Conservation (phyloP, 1,140 invertebrate species). For the Ceratoteleas bidentatus region DNA sequence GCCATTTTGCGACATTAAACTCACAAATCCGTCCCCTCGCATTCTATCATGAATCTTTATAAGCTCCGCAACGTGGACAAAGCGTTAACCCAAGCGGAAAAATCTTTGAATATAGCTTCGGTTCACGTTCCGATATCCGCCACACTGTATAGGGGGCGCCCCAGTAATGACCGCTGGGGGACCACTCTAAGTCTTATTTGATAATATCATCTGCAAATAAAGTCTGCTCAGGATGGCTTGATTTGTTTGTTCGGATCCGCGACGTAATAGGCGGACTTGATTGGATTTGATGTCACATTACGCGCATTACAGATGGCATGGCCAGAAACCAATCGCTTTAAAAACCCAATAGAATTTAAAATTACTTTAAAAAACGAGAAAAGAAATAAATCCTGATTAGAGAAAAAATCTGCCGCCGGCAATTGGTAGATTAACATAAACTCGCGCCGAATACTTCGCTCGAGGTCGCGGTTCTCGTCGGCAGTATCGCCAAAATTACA, state of each 20-base stretch:
- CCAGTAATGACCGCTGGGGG: slow-evolving; percentile 40
- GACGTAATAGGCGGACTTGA: slow-evolving; percentile 21
- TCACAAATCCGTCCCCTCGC: slow-evolving; percentile 43
- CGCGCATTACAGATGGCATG: neutral
- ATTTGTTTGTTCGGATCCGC: slow-evolving; percentile 41
- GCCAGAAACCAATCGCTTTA: neutral
- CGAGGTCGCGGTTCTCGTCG: slow-evolving; percentile 24
- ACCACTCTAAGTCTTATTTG: slow-evolving; percentile 50
- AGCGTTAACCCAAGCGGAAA: slow-evolving; percentile 54
- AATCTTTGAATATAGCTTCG: slow-evolving; percentile 54
- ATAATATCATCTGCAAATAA: slow-evolving; percentile 46
- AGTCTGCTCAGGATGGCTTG: slow-evolving; percentile 14
- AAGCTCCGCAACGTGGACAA: slow-evolving; percentile 43
- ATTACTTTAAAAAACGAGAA: too few relatives aligned
- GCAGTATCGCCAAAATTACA: slow-evolving; percentile 66
- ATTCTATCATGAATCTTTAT: slow-evolving; percentile 57
- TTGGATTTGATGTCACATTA: slow-evolving; percentile 27
- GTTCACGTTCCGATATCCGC: slow-evolving; percentile 41
- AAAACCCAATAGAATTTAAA: neutral
- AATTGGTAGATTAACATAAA: slow-evolving; percentile 55
- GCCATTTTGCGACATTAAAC: slow-evolving; percentile 61
- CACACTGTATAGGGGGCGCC: slow-evolving; percentile 31
- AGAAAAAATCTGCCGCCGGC: slow-evolving; percentile 45
- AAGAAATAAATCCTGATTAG: too few relatives aligned
- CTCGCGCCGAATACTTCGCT: slow-evolving; percentile 44